Percentiles rank a stretch among this genome's conserved stretches.
Evolutionary conservation across 2,113 vertebrate species (phyloP).

Genomic region (Plecturocebus donacophilus): DNA sequence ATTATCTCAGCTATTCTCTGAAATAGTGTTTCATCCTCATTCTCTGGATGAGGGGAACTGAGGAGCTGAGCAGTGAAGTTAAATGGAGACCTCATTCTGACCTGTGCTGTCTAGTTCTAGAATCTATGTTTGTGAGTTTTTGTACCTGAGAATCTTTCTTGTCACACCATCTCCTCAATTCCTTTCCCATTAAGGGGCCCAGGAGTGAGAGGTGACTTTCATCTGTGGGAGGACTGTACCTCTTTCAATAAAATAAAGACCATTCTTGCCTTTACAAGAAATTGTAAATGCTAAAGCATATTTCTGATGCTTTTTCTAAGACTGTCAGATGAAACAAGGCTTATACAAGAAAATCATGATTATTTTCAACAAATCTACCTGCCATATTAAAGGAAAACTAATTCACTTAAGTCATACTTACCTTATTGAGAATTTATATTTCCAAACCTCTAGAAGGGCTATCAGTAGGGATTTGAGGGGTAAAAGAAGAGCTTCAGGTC

Average conservation of each 20-base stretch:
- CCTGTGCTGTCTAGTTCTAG: background rate
- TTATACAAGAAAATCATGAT: background rate
- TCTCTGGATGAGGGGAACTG: background rate
- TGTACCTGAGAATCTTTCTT: too few species aligned
- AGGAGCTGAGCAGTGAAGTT: background rate
- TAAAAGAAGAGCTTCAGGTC: background rate
- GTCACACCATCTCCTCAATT: background rate
- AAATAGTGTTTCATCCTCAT: background rate
- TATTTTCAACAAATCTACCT: background rate
- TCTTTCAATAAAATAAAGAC: background rate
- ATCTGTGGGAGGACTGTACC: background rate
- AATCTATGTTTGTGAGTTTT: background rate
- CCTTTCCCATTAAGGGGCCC: accelerated
- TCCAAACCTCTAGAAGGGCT: background rate
- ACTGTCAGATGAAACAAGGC: background rate
- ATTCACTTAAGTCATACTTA: background rate
- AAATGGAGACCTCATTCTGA: background rate
- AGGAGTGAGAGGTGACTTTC: background rate
- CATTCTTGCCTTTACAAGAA: background rate
- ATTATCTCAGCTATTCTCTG: background rate
- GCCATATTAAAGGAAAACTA: background rate
- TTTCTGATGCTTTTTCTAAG: background rate
- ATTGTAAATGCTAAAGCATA: background rate
- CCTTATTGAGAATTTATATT: background rate
- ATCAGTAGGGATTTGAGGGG: background rate